Evolutionary conservation across 2,888 invertebrate genomes (phyloP).

Genomic region (Tryphoninae sp.): DNA sequence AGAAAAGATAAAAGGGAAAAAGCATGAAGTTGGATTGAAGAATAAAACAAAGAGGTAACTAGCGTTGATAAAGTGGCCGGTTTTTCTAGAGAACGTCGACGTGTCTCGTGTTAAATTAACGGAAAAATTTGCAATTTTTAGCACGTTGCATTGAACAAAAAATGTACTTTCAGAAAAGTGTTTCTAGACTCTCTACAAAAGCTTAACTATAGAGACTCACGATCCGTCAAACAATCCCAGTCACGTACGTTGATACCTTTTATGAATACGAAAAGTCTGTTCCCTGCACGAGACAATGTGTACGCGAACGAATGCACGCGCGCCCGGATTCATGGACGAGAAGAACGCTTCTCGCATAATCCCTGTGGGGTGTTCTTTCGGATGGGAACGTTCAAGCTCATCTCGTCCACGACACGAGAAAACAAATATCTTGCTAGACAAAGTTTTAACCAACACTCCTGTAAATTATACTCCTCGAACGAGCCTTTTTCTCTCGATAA

Average conservation of each 20-base stretch:
- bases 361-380: constrained; percentile 7
- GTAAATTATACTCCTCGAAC: no score
- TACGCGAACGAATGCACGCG: constrained; percentile 20
- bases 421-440: constrained; percentile 8
- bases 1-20: no score
- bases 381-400: constrained; percentile 1
- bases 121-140: not conserved
- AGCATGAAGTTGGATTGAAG: no score
- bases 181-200: not conserved
- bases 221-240: constrained; percentile 6
- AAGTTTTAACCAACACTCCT: not conserved
- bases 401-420: constrained; percentile 21
- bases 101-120: not conserved
- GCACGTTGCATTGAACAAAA: not conserved
- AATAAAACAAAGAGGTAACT: no score
- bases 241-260: constrained; percentile 45
- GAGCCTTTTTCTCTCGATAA: no score
- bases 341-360: constrained; percentile 36
- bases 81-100: no score
- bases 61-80: no score
- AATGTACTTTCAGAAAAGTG: not conserved
- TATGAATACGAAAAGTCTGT: constrained; percentile 44
- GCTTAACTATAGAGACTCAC: not conserved
- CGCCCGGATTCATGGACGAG: constrained; percentile 30
- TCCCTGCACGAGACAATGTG: constrained; percentile 35